Evolutionary conservation across 2,113 vertebrate species (phyloP).

Genomic region (Poeciliopsis turrubarensis): DNA sequence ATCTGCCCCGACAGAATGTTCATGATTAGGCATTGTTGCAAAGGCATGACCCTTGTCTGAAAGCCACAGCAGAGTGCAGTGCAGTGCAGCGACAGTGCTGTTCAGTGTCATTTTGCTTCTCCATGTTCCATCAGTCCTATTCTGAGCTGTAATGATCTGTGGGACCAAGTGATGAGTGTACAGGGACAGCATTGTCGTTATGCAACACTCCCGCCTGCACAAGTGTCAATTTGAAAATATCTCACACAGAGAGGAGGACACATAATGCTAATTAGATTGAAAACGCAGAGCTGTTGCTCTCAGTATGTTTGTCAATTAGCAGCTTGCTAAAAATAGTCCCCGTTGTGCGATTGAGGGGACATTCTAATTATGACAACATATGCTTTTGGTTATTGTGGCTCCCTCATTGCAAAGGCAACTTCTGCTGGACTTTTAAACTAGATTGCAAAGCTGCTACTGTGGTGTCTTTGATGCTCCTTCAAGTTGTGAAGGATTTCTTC

Average conservation of each 20-base stretch:
- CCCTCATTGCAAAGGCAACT: conserved; percentile 40
- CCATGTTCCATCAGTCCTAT: conserved; percentile 47
- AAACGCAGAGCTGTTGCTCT: conserved; percentile 39
- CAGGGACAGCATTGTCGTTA: conserved; percentile 36
- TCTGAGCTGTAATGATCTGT: conserved; percentile 53
- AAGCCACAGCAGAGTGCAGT: conserved; percentile 5
- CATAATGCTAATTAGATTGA: conserved; percentile 53
- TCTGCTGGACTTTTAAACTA: conserved; percentile 42
- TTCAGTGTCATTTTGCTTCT: conserved; percentile 32
- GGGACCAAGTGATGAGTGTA: conserved; percentile 49
- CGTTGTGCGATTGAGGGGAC: conserved; percentile 14
- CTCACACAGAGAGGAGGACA: conserved; percentile 38
- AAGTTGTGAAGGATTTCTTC: conserved; percentile 27
- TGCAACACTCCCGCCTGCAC: conserved; percentile 48
- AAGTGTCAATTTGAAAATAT: conserved; percentile 58
- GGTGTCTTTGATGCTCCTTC: conserved; percentile 23
- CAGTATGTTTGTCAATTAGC: conserved; percentile 29
- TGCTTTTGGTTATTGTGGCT: conserved; percentile 43
- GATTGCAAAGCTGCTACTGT: conserved; percentile 3
- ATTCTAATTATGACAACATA: conserved; percentile 43
- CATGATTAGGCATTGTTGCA: conserved; percentile 19
- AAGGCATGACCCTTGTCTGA: conserved; percentile 7
- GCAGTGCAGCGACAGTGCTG: conserved; percentile 23
- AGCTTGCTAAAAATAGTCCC: conserved; percentile 42
- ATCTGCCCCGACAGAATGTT: conserved; percentile 2